These are phyloP conservation scores for Pseudomyrmex flavicornis DNA, from an alignment of 1,140 invertebrate genomes.

Conservation along the genomic window DNA sequence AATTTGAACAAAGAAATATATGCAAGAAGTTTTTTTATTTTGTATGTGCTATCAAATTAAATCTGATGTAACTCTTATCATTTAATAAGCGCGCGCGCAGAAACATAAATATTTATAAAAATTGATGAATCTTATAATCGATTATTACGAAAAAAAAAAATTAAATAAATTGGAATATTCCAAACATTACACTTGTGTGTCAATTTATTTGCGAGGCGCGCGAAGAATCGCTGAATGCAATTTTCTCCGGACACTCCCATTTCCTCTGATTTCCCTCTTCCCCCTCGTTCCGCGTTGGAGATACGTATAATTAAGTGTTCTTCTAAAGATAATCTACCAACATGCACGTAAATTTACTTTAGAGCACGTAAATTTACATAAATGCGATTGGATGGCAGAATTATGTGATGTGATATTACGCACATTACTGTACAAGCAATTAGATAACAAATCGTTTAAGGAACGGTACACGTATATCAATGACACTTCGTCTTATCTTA, in stretches of 20 bases:
- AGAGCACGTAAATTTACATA: slow-evolving; percentile 33
- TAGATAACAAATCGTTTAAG: neutral
- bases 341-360: slow-evolving; percentile 28
- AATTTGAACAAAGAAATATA: slow-evolving; percentile 13
- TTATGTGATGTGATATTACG: neutral
- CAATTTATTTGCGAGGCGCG: neutral
- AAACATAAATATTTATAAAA: slow-evolving; percentile 37
- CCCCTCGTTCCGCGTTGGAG: neutral
- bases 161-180: slow-evolving; percentile 48
- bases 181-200: slow-evolving; percentile 4
- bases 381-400: slow-evolving; percentile 12
- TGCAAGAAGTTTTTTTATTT: too few relatives aligned
- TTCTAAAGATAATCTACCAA: neutral
- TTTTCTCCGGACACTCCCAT: neutral
- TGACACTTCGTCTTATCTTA: too few relatives aligned
- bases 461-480: neutral
- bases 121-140: slow-evolving; percentile 4
- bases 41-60: too few relatives aligned
- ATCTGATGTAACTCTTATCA: too few relatives aligned
- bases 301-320: slow-evolving; percentile 49
- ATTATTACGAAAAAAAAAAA: neutral
- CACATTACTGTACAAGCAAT: slow-evolving; percentile 10
- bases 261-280: slow-evolving; percentile 16
- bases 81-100: neutral
- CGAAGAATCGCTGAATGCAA: too few relatives aligned